Conservation (phyloP, 2,797 vertebrate species). For the Microtus obscurus region DNA sequence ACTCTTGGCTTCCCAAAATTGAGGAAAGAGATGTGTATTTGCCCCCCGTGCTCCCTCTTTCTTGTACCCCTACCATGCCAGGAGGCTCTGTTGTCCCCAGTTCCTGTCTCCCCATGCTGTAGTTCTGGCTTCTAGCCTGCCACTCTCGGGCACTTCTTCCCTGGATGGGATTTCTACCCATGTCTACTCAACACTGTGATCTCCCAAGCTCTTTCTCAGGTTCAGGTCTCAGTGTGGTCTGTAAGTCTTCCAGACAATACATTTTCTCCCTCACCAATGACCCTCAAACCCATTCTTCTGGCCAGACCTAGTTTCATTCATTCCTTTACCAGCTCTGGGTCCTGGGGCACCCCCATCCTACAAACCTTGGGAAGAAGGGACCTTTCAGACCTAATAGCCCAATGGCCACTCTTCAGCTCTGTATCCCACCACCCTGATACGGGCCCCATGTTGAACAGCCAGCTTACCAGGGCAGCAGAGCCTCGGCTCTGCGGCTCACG, state of each 20-base stretch:
- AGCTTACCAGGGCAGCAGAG: too few species aligned
- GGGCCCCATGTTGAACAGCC: neutral
- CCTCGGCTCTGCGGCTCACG: neutral
- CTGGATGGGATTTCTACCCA: neutral
- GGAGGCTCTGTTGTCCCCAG: neutral
- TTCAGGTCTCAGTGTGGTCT: neutral
- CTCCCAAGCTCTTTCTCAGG: neutral
- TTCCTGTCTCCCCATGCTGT: neutral
- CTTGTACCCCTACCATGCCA: too few species aligned
- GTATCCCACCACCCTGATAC: neutral
- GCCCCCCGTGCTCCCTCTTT: neutral
- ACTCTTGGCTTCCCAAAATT: neutral
- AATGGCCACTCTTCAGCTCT: neutral
- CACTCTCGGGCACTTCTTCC: neutral
- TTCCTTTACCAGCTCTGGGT: neutral
- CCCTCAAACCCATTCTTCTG: neutral
- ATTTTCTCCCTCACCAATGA: neutral
- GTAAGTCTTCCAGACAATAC: neutral
- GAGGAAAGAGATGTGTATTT: neutral
- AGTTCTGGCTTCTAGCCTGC: neutral
- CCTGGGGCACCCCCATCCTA: too few species aligned
- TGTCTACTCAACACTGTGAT: neutral
- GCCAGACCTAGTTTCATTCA: neutral
- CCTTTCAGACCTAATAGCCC: rapidly evolving
- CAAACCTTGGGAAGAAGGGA: neutral